Evolutionary conservation across 2,797 vertebrate species (phyloP).

Genomic region (Epinephelus malabaricus): DNA sequence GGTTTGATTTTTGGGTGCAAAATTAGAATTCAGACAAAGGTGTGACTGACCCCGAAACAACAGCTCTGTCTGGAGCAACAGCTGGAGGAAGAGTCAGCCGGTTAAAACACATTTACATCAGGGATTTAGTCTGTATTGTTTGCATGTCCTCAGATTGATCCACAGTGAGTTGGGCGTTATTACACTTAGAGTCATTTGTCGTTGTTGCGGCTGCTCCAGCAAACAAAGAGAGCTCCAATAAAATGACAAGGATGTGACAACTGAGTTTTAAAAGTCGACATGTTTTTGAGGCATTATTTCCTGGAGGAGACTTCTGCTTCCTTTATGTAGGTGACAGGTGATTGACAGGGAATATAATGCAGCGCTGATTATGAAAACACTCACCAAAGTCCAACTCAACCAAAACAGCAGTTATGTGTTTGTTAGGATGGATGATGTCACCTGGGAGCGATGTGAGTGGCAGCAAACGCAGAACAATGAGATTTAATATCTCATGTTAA

Average conservation of each 20-base stretch:
- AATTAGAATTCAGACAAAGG: conserved; percentile 43
- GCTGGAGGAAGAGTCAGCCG: background rate
- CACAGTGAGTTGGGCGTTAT: background rate
- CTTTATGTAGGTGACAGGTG: conserved; percentile 10
- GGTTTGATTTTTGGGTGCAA: conserved; percentile 31
- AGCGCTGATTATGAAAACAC: conserved; percentile 33
- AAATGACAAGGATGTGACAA: conserved; percentile 6
- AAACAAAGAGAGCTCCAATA: conserved; percentile 9
- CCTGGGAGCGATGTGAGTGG: conserved; percentile 5
- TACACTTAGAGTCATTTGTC: conserved; percentile 17
- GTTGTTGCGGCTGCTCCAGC: background rate
- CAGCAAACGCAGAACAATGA: background rate
- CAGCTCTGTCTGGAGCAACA: conserved; percentile 17
- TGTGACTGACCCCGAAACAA: background rate
- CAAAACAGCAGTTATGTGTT: conserved; percentile 19
- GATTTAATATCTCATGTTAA: conserved; percentile 4
- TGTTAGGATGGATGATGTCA: conserved; percentile 6
- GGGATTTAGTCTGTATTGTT: conserved; percentile 19
- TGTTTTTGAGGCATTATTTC: conserved; percentile 11
- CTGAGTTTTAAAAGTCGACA: background rate
- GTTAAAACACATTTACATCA: conserved; percentile 13
- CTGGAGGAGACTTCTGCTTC: background rate
- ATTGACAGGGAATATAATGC: conserved; percentile 35
- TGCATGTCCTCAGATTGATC: conserved; percentile 11
- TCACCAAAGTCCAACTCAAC: background rate